These are phyloP conservation scores for Nymphicus hollandicus DNA, from an alignment of 2,113 vertebrate species.

Conservation along the genomic window DNA sequence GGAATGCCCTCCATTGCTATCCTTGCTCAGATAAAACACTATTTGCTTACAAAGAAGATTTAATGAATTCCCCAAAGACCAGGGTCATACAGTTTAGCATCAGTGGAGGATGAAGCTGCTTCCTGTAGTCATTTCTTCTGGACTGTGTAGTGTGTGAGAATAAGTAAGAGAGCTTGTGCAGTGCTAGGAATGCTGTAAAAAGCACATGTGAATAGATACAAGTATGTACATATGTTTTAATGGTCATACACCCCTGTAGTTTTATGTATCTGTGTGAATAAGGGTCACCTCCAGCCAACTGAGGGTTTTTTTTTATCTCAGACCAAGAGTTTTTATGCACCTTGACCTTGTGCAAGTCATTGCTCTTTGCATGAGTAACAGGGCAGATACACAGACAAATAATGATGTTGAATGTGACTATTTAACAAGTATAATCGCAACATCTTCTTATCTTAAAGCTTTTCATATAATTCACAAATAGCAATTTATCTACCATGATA, in stretches of 20 bases:
- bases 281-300: background rate
- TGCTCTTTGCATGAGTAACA: background rate
- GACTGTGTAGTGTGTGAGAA: background rate
- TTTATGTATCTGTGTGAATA: background rate
- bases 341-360: background rate
- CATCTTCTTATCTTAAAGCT: background rate
- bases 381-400: background rate
- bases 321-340: background rate
- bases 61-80: constrained; percentile 22
- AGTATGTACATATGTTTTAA: background rate
- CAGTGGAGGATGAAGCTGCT: background rate
- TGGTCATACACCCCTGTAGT: background rate
- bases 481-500: background rate
- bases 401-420: background rate
- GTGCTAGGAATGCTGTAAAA: background rate
- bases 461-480: background rate
- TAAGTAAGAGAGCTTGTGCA: background rate
- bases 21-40: constrained; percentile 27
- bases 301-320: background rate
- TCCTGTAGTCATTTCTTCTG: background rate
- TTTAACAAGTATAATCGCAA: constrained; percentile 11
- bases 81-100: background rate
- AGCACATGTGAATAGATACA: background rate
- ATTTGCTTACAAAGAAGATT: background rate
- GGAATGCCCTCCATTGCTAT: background rate